Conservation (phyloP, 2,797 vertebrate genomes). For the Catharus ustulatus region DNA sequence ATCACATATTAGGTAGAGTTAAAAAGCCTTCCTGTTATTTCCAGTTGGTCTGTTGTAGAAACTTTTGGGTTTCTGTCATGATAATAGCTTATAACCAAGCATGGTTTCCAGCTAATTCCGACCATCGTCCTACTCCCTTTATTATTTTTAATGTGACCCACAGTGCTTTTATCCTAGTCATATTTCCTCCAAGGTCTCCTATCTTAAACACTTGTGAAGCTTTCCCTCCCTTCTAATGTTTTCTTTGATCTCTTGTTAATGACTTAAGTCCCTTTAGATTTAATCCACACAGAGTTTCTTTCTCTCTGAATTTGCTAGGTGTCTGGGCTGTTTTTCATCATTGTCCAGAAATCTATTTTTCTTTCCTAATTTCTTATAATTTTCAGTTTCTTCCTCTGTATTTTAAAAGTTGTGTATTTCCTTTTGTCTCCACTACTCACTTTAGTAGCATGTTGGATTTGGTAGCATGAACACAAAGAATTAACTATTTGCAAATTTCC, state of each 20-base stretch:
- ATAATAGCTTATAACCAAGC: slow-evolving; percentile 7
- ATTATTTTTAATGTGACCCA: slow-evolving; percentile 71
- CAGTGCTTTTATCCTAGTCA: slow-evolving; percentile 68
- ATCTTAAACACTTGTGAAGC: slow-evolving; percentile 72
- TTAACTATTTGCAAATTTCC: neutral
- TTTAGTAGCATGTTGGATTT: neutral
- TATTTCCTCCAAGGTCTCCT: slow-evolving; percentile 80
- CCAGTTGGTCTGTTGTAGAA: slow-evolving; percentile 5
- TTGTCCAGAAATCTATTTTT: slow-evolving; percentile 24
- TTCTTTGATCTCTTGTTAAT: slow-evolving; percentile 80
- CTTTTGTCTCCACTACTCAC: neutral
- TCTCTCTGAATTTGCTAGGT: slow-evolving; percentile 53
- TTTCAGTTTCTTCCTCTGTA: neutral
- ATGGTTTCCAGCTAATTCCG: slow-evolving; percentile 53
- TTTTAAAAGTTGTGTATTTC: neutral
- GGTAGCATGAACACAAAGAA: neutral
- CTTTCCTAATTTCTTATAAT: neutral
- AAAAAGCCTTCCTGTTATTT: neutral
- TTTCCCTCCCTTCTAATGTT: slow-evolving; percentile 73
- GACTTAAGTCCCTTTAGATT: slow-evolving; percentile 66
- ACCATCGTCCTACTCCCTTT: slow-evolving; percentile 49
- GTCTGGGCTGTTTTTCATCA: slow-evolving; percentile 45
- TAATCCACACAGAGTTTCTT: slow-evolving; percentile 63
- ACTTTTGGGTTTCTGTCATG: slow-evolving; percentile 53
- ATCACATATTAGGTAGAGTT: neutral